Conservation (phyloP, 2,113 vertebrate genomes). For the Erythrolamprus reginae region DNA sequence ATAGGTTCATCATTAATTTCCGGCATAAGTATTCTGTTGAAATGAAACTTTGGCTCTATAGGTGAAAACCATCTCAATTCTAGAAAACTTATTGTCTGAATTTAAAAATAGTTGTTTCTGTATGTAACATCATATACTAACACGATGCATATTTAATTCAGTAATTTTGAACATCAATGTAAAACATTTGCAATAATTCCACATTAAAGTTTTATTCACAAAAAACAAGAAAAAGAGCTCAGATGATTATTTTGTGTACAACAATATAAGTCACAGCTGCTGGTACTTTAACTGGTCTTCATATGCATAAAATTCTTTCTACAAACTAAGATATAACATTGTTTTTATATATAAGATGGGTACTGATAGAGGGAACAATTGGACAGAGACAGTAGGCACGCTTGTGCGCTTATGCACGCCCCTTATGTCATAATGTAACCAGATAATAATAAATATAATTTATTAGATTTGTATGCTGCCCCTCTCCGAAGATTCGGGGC, state of each 20-base stretch:
- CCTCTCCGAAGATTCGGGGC: too few relatives aligned
- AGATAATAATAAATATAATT: too few relatives aligned
- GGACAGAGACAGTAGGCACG: too few relatives aligned
- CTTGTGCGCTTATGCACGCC: too few relatives aligned
- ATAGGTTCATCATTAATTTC: neutral
- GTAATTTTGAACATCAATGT: neutral
- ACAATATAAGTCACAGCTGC: conserved; percentile 5
- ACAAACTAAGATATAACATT: too few relatives aligned
- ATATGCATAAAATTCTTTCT: neutral
- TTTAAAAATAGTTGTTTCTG: conserved; percentile 30
- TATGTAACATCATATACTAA: conserved; percentile 41
- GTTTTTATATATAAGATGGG: too few relatives aligned
- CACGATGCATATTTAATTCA: conserved; percentile 21
- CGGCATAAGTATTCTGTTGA: neutral
- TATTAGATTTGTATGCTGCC: too few relatives aligned
- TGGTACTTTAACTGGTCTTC: neutral
- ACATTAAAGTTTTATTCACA: neutral
- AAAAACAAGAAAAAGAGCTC: neutral
- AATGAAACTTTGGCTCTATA: neutral
- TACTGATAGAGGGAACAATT: too few relatives aligned
- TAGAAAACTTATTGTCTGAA: neutral
- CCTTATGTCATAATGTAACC: too few relatives aligned
- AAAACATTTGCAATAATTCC: neutral
- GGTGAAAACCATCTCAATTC: neutral
- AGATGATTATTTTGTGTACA: conserved; percentile 35